phyloP scores from a whole-genome alignment of 2,888 invertebrate genomes.

The Argyra leucocephala region DNA sequence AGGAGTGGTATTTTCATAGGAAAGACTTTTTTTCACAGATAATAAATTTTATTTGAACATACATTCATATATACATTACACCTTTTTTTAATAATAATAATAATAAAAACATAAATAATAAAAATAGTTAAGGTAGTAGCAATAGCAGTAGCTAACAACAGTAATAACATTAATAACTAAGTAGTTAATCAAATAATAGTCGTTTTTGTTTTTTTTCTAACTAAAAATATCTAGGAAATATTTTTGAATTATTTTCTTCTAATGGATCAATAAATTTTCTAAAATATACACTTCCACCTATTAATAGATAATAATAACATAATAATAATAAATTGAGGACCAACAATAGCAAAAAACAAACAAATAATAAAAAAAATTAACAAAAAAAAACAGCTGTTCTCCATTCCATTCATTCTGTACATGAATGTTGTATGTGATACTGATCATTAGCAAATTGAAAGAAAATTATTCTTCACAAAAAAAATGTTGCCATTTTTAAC shows the following conservation, averaged over 20 bases:
- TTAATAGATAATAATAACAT: background rate
- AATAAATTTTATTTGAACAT: background rate
- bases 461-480: too few relatives aligned
- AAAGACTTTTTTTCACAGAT: background rate
- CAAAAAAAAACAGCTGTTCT: background rate
- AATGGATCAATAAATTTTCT: slow-evolving; percentile 4
- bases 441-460: too few relatives aligned
- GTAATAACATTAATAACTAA: background rate
- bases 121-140: too few relatives aligned
- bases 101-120: background rate
- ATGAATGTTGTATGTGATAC: too few relatives aligned
- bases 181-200: background rate
- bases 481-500: too few relatives aligned
- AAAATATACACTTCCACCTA: background rate
- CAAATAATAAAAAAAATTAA: background rate
- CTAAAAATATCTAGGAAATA: background rate
- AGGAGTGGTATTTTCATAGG: too few relatives aligned
- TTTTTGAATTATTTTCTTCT: slow-evolving; percentile 1
- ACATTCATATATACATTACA: background rate
- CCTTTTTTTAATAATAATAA: background rate
- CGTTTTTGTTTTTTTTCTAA: background rate
- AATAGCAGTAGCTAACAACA: too few relatives aligned
- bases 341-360: background rate
- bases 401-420: background rate
- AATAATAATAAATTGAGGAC: background rate